Percentiles rank a stretch among this genome's conserved stretches.
These are phyloP conservation scores for Pogonocherus hispidulus DNA, from an alignment of 2,888 invertebrate species.

Conservation along the genomic window DNA sequence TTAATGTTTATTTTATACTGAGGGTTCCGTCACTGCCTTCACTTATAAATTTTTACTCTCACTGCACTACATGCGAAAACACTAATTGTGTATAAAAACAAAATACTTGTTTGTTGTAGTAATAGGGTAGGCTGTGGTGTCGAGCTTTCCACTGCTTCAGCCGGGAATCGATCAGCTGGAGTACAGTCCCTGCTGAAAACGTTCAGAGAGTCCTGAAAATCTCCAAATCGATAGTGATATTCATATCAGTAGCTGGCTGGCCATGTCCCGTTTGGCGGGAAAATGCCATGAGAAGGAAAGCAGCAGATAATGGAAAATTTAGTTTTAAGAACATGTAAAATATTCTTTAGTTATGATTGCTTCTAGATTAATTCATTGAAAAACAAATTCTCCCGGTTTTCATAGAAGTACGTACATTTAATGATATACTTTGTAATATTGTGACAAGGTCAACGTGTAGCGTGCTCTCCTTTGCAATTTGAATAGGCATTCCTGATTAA, in stretches of 20 bases:
- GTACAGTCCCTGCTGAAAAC: slow-evolving; percentile 59
- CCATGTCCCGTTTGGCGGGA: slow-evolving; percentile 38
- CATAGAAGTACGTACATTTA: too few relatives aligned
- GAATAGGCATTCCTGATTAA: background rate
- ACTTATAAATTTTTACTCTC: background rate
- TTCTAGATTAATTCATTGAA: too few relatives aligned
- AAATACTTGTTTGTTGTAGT: slow-evolving; percentile 31
- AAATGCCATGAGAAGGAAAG: background rate
- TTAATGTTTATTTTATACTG: background rate
- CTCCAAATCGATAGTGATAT: slow-evolving; percentile 51
- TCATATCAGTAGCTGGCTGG: slow-evolving; percentile 43
- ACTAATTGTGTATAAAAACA: slow-evolving; percentile 17
- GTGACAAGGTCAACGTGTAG: background rate
- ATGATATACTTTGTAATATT: background rate
- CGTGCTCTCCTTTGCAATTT: background rate
- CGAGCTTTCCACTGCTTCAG: slow-evolving; percentile 53
- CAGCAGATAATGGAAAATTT: background rate
- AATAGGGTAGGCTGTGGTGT: slow-evolving; percentile 42
- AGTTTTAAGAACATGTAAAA: background rate
- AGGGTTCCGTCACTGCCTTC: slow-evolving; percentile 6
- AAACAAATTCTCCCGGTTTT: too few relatives aligned
- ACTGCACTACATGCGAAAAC: slow-evolving; percentile 10
- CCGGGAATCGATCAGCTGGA: slow-evolving; percentile 65
- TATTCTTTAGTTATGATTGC: too few relatives aligned
- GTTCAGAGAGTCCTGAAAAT: slow-evolving; percentile 44